These are phyloP conservation scores for Macroglossus sobrinus DNA, from an alignment of 2,113 vertebrate genomes.

Conservation along the genomic window DNA sequence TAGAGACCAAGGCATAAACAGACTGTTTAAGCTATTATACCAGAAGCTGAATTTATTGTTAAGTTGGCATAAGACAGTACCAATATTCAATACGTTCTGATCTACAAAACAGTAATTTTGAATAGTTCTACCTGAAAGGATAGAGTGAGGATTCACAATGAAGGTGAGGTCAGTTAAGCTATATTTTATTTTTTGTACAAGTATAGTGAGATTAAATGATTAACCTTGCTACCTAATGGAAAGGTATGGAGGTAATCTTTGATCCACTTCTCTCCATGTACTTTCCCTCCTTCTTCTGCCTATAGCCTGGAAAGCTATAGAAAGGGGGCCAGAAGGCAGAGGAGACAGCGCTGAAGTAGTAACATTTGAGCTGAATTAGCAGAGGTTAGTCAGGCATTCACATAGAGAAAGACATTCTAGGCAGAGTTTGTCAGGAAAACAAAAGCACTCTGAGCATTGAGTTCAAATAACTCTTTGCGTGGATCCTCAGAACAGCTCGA, in stretches of 20 bases:
- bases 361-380: neutral
- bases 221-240: neutral
- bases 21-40: neutral
- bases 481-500: neutral
- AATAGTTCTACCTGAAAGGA: neutral
- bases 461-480: neutral
- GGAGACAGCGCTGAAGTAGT: neutral
- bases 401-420: neutral
- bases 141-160: neutral
- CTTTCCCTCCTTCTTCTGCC: neutral
- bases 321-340: neutral
- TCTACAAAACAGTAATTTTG: neutral
- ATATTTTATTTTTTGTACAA: neutral
- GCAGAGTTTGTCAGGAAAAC: neutral
- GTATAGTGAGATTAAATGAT: neutral
- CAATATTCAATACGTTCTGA: neutral
- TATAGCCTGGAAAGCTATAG: neutral
- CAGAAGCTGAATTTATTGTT: neutral
- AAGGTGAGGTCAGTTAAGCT: neutral
- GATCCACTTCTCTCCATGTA: neutral
- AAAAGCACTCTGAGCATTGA: neutral
- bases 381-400: neutral
- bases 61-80: neutral
- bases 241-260: neutral
- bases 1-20: neutral